Conservation (phyloP, 2,888 invertebrate species). For the Eurytoma californica region DNA sequence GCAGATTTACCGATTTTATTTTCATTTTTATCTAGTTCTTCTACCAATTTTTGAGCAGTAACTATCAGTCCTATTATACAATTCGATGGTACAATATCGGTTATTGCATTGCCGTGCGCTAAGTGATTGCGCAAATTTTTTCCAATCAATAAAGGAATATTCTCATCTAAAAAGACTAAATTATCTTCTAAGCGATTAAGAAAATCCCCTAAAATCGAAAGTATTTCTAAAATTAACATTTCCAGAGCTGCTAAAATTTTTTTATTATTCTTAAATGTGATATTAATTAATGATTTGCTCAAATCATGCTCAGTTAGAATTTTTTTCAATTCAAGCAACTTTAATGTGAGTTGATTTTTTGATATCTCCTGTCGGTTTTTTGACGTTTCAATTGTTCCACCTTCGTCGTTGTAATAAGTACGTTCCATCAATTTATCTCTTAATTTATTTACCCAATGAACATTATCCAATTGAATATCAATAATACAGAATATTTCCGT, state of each 20-base stretch:
- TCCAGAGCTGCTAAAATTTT: neutral
- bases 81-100: neutral
- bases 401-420: neutral
- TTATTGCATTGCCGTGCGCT: constrained; percentile 54
- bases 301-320: neutral
- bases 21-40: constrained; percentile 11
- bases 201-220: constrained; percentile 1
- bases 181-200: constrained; percentile 40
- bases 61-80: neutral
- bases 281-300: neutral
- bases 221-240: constrained; percentile 12
- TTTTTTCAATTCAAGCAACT: neutral
- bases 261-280: neutral
- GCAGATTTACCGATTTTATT: constrained; percentile 6
- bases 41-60: constrained; percentile 44
- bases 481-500: neutral
- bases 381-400: neutral
- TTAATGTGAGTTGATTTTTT: neutral
- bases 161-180: constrained; percentile 54
- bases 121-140: constrained; percentile 59
- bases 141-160: constrained; percentile 57
- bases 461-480: constrained; percentile 1
- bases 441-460: neutral
- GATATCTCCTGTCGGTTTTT: neutral
- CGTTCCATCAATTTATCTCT: neutral